phyloP scores from a whole-genome alignment of 2,113 vertebrate genomes.

The Oncorhynchus masou region DNA sequence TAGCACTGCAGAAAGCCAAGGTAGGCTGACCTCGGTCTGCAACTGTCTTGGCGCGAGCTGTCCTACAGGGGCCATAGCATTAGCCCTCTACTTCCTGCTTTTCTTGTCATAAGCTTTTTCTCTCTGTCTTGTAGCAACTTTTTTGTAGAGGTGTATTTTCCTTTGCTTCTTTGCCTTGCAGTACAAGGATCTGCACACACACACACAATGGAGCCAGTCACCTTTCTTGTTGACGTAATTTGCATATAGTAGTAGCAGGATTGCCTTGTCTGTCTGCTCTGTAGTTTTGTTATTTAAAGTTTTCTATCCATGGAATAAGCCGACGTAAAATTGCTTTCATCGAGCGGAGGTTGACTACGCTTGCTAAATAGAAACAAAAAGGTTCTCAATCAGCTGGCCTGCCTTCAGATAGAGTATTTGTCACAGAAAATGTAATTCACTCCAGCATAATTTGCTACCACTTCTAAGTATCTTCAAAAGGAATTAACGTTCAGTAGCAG shows the following conservation, averaged over 20 bases:
- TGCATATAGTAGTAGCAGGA: neutral
- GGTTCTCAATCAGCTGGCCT: too few species aligned
- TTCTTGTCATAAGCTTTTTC: neutral
- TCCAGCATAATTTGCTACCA: neutral
- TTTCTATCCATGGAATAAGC: neutral
- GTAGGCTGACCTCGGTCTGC: slow-evolving; percentile 19
- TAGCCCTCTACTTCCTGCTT: neutral
- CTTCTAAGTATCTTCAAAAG: too few species aligned
- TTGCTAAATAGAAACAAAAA: neutral
- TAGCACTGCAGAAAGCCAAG: slow-evolving; percentile 23
- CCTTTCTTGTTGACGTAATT: neutral
- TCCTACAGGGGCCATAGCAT: neutral
- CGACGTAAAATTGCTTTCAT: neutral
- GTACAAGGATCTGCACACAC: neutral
- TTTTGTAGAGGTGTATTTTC: neutral
- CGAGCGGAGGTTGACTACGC: neutral
- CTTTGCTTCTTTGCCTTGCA: neutral
- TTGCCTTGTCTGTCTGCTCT: neutral
- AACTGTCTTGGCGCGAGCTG: neutral
- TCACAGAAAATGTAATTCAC: neutral
- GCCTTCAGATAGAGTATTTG: neutral
- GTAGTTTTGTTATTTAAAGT: neutral
- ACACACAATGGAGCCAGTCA: neutral
- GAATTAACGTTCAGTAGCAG: neutral
- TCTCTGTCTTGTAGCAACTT: neutral